phyloP scores from a whole-genome alignment of 2,113 vertebrate genomes.

The Erythrolamprus reginae region DNA sequence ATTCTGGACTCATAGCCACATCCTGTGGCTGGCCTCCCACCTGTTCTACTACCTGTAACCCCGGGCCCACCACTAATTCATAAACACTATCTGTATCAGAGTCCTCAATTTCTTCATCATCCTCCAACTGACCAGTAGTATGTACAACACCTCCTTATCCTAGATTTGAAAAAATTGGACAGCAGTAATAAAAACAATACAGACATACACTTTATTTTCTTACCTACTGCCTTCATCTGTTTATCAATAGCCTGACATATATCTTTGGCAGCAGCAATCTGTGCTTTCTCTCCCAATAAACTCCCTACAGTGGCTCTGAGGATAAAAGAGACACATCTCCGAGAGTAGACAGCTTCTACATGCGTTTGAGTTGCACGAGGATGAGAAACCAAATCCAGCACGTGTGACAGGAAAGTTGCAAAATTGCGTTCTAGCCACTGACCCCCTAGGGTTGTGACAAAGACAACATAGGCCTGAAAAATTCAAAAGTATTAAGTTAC shows the following conservation, averaged over 20 bases:
- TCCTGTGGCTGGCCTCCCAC: too few species aligned
- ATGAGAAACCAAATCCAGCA: slow-evolving; percentile 93
- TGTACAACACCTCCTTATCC: neutral
- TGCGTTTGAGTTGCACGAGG: slow-evolving; percentile 96
- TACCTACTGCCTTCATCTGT: slow-evolving; percentile 98
- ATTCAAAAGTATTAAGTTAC: slow-evolving; percentile 28
- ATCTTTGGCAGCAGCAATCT: slow-evolving; percentile 97
- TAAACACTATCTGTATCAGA: too few species aligned
- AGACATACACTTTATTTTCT: slow-evolving; percentile 52
- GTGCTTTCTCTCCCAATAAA: slow-evolving; percentile 93
- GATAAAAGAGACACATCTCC: slow-evolving; percentile 96
- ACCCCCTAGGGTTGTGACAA: slow-evolving; percentile 91
- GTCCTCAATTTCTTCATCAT: too few species aligned
- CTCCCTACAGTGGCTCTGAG: slow-evolving; percentile 92
- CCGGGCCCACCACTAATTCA: too few species aligned
- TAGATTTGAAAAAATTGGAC: neutral
- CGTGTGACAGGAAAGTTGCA: slow-evolving; percentile 89
- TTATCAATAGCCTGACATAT: slow-evolving; percentile 97
- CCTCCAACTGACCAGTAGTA: too few species aligned
- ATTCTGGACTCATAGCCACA: too few species aligned
- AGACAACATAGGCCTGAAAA: slow-evolving; percentile 92
- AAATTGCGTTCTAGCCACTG: slow-evolving; percentile 98
- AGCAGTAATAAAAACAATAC: neutral
- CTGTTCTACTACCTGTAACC: too few species aligned
- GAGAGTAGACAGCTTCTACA: slow-evolving; percentile 95